Conservation (phyloP, 2,888 invertebrate species). For the Plemyria rubiginata region DNA sequence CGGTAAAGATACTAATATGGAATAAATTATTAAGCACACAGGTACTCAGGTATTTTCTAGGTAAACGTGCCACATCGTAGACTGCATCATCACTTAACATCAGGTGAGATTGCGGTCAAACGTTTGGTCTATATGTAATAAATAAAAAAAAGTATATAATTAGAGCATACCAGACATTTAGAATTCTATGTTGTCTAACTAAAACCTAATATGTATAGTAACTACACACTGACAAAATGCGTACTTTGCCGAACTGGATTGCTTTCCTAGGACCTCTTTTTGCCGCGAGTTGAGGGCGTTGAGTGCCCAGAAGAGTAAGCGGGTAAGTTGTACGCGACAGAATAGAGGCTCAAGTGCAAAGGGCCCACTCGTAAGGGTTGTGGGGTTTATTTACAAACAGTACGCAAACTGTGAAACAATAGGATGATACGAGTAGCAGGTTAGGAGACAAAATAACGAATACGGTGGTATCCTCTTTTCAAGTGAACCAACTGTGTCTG, state of each 20-base stretch:
- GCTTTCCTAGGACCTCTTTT: constrained; percentile 12
- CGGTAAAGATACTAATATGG: too few species aligned
- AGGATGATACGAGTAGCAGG: constrained; percentile 1
- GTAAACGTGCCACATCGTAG: too few species aligned
- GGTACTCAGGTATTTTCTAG: too few species aligned
- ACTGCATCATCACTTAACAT: too few species aligned
- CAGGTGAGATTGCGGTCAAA: too few species aligned
- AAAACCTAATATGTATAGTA: too few species aligned
- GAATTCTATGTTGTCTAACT: too few species aligned
- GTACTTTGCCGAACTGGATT: constrained; percentile 13
- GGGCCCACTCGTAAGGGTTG: constrained; percentile 36
- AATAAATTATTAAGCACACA: too few species aligned
- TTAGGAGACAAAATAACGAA: background rate
- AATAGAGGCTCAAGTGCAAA: constrained; percentile 32
- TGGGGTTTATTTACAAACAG: constrained; percentile 44
- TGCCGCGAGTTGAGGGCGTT: constrained; percentile 16
- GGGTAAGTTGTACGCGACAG: constrained; percentile 19
- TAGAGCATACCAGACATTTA: too few species aligned
- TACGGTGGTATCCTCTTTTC: background rate
- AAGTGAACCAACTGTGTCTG: background rate
- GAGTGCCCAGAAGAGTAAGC: constrained; percentile 11
- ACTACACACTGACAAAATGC: background rate
- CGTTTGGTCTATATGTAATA: too few species aligned
- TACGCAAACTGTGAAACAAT: constrained; percentile 27
- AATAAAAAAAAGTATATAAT: too few species aligned